Base-by-base conservation (phyloP, 2,113 vertebrate genomes). In the Maccullochella peelii region DNA sequence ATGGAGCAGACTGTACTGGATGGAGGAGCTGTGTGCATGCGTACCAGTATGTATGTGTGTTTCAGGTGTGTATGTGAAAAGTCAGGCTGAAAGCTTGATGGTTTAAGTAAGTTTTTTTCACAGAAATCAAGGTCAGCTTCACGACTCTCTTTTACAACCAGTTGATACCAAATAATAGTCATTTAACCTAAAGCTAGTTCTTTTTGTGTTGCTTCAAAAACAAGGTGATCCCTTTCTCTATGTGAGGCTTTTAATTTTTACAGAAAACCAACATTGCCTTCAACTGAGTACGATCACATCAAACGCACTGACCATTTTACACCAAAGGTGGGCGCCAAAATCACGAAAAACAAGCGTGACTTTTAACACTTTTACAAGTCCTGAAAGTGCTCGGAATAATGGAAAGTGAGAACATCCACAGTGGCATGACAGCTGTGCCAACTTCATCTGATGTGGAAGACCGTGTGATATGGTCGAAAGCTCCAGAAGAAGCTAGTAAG, bases 1-100 rank as follows among this genome's bases (percentile, higher is more conserved):
- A 86, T 42, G 65, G 25, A 82, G 68, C 44, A 33, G 55, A 52
- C 50, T 58, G 70, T 61, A n/a, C 52, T 77, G 49, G 61, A 61
- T 86, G 57, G 80, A 62, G 30, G 55, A 63, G 49, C 27, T 78
- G 42, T 14, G 23, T 54, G 73, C 54, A n/a, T n/a, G n/a, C n/a
- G n/a, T n/a, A n/a, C n/a, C n/a, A n/a, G n/a, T n/a, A n/a, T n/a
- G n/a, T n/a, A n/a, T n/a, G n/a, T n/a, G n/a, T n/a, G n/a, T n/a
- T n/a, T n/a, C n/a, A n/a, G n/a, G n/a, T n/a, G n/a, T n/a, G n/a
- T n/a, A n/a, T n/a, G n/a, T n/a, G n/a, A 49, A 66, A 57, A 76
- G 54, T 55, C 11, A 70, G 25, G 9, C 20, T 55, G 33, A 44
- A 61, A 62, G 52, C 66, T 52, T 66, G 68, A 59, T 58, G 72